Percentiles rank a stretch among this genome's conserved stretches.
phyloP scores from a whole-genome alignment of 2,113 vertebrate genomes.

The Hirundichthys speculiger region DNA sequence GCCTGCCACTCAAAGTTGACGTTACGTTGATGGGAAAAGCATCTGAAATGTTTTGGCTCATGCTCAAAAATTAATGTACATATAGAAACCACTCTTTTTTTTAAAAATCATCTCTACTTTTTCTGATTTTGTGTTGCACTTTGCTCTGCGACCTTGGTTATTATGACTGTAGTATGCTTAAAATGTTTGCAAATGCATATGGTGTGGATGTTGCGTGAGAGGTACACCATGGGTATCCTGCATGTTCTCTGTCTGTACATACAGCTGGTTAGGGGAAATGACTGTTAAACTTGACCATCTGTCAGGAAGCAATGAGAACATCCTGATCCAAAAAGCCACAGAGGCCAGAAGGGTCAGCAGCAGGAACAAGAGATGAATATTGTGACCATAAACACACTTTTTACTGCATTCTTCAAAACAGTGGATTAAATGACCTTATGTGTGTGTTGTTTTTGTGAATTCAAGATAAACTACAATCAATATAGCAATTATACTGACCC shows the following conservation, averaged over 20 bases:
- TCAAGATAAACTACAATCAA: conserved; percentile 2
- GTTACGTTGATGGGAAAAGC: too few species aligned
- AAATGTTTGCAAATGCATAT: conserved; percentile 26
- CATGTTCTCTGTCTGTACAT: conserved; percentile 23
- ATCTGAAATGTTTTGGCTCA: too few species aligned
- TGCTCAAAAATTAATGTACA: too few species aligned
- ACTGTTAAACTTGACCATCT: conserved; percentile 54
- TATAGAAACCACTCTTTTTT: too few species aligned
- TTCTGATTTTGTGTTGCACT: too few species aligned
- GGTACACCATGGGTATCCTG: background rate
- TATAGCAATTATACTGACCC: background rate
- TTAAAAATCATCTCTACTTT: too few species aligned
- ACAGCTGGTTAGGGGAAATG: conserved; percentile 51
- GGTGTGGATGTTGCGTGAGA: conserved; percentile 14
- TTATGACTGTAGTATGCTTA: conserved; percentile 16
- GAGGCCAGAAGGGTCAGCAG: conserved; percentile 54
- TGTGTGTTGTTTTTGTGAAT: conserved; percentile 8
- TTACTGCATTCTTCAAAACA: conserved; percentile 4
- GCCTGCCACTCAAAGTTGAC: too few species aligned
- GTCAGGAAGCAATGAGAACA: conserved; percentile 49
- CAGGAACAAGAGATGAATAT: conserved; percentile 27
- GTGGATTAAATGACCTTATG: background rate
- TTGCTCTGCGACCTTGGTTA: conserved; percentile 2
- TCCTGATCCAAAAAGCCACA: conserved; percentile 33
- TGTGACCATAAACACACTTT: conserved; percentile 11